Evolutionary conservation across 2,888 invertebrate genomes (phyloP).

Genomic region (Torymus auratus): DNA sequence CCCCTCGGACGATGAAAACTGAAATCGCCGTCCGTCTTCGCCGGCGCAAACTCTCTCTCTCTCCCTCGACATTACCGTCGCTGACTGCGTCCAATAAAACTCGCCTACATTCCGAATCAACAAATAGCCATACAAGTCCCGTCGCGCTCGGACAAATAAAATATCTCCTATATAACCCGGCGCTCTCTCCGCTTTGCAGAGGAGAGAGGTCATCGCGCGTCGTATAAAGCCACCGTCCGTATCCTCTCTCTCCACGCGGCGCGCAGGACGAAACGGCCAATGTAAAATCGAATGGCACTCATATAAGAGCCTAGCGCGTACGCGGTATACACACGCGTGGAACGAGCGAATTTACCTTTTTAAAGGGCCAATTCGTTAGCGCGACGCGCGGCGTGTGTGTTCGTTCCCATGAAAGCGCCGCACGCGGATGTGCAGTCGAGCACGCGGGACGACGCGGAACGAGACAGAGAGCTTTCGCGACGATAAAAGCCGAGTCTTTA

Average conservation of each 20-base stretch:
- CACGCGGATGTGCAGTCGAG: background rate
- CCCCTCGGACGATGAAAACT: no score
- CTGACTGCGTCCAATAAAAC: no score
- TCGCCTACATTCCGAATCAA: background rate
- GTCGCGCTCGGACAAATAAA: no score
- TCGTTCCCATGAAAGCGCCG: slow-evolving; percentile 8
- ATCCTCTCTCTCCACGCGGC: background rate
- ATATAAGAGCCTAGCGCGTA: background rate
- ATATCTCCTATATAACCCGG: no score
- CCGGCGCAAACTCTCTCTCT: no score
- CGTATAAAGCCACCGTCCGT: slow-evolving; percentile 14
- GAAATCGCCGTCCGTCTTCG: no score
- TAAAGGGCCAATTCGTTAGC: slow-evolving; percentile 42
- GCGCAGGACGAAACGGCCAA: slow-evolving; percentile 19
- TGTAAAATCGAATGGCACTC: slow-evolving; percentile 45
- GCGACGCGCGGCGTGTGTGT: background rate
- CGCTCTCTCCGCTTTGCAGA: no score
- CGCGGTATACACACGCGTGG: background rate
- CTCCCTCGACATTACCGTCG: no score
- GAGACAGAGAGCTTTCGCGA: no score
- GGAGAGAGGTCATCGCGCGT: slow-evolving; percentile 26
- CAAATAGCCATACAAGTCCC: no score
- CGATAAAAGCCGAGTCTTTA: slow-evolving; percentile 23
- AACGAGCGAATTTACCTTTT: slow-evolving; percentile 34
- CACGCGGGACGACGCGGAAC: no score